These are phyloP conservation scores for Congeria kusceri DNA, from an alignment of 2,888 invertebrate species.

Conservation along the genomic window DNA sequence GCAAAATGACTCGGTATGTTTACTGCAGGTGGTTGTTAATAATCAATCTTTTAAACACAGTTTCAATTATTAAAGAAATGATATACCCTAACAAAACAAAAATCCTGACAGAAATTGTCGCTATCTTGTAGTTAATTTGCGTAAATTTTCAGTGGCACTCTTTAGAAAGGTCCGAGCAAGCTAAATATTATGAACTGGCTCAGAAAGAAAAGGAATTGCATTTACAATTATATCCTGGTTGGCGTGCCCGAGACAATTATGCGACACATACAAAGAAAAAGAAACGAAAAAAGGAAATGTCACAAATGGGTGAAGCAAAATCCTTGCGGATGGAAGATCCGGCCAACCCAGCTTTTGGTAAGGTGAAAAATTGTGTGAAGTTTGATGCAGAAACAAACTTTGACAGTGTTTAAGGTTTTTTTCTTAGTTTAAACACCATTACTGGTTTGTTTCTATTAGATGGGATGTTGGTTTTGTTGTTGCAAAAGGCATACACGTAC, in stretches of 20 bases:
- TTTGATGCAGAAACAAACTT: no score
- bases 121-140: not conserved
- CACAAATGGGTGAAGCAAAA: not conserved
- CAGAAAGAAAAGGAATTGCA: constrained; percentile 99
- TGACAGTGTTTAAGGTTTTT: no score
- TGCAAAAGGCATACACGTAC: no score
- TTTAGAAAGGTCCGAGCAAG: constrained; percentile 99
- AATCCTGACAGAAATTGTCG: not conserved
- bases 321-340: constrained; percentile 29
- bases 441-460: no score
- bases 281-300: constrained; percentile 90
- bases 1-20: no score
- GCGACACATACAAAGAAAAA: constrained; percentile 99
- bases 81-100: no score
- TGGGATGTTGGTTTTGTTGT: no score
- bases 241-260: constrained; percentile 99
- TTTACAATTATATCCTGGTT: constrained; percentile 99
- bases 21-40: no score
- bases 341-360: constrained; percentile 45
- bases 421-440: no score
- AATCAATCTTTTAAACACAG: no score
- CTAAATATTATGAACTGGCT: constrained; percentile 99
- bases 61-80: no score
- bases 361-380: not conserved
- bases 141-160: constrained; percentile 96